Percentiles rank a stretch among this genome's conserved stretches.
phyloP scores from a whole-genome alignment of 2,888 invertebrate genomes.

The Nymphalis polychloros region DNA sequence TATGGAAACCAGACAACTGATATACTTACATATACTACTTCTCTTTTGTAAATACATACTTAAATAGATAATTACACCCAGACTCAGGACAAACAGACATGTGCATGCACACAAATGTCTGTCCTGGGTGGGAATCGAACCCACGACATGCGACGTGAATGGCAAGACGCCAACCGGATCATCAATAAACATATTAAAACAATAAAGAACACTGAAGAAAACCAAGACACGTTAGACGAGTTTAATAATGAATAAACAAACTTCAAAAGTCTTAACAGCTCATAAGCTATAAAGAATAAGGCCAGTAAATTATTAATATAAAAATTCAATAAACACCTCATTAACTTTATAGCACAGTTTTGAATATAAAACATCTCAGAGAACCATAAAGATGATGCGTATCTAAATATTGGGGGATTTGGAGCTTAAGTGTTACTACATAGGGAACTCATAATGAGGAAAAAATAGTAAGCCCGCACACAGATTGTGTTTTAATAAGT shows the following conservation, averaged over 20 bases:
- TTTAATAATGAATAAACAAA: conserved; percentile 12
- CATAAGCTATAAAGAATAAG: conserved; percentile 22
- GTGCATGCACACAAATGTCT: too few relatives aligned
- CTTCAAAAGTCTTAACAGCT: conserved; percentile 8
- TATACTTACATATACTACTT: too few relatives aligned
- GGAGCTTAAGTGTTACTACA: conserved; percentile 14
- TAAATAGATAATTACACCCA: too few relatives aligned
- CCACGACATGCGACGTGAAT: too few relatives aligned
- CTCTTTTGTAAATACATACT: too few relatives aligned
- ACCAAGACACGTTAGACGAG: background rate
- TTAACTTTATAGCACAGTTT: conserved; percentile 29
- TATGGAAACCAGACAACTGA: too few relatives aligned
- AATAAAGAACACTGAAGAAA: background rate
- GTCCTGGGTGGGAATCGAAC: too few relatives aligned
- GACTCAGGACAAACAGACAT: too few relatives aligned
- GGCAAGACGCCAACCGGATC: too few relatives aligned
- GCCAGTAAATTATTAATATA: conserved; percentile 26
- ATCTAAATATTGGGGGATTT: conserved; percentile 25
- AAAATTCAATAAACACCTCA: conserved; percentile 20
- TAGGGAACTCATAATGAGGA: conserved; percentile 2
- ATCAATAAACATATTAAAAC: too few relatives aligned
- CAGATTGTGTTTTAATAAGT: background rate
- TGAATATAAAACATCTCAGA: conserved; percentile 23
- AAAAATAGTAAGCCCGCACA: conserved; percentile 13
- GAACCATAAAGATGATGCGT: conserved; percentile 15